Evolutionary conservation across 2,888 invertebrate species (phyloP), one percentile per base, ranked within the genome.

Genomic region (Diachrysia chrysitis): DNA sequence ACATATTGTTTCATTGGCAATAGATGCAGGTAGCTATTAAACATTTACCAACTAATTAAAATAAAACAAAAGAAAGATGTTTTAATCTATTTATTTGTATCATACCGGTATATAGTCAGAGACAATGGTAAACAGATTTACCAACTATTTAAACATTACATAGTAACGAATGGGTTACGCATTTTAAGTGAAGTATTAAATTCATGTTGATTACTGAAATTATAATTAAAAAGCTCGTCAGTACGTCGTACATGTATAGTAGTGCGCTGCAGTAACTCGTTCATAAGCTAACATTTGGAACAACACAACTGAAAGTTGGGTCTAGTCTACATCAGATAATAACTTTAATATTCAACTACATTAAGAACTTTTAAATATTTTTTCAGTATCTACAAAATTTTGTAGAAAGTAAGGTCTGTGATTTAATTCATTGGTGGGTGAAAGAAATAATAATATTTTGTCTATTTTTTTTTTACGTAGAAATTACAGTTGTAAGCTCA

Each of bases 11-110:
- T 69, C 60, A 72, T 63, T 75, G 77, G 77, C 79, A 80, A 71
- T 71, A 69, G 67, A 76, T 78, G 67, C 71, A 74, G 78, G 76
- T 77, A 83, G 66, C 57, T 29, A 67, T 65, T 68, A 63, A 76
- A 46, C 62, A 48, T 23, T 53, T 58, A 57, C 42, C 60, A 60
- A 78, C 68, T 32, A 56, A 78, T 75, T 60, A 66, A 63, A 68
- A 67, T 71, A 54, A 73, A 75, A 76, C 69, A 82, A 76, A 65
- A 62, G 32, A 61, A 48, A 14, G 66, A 79, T 67, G 69, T 85
- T 78, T 82, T 79, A 83, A 88, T 85, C 72, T 82, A 85, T 90
- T 91, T 90, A 91, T 89, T 91, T 78, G 85, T 88, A 89, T 88
- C 85, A 88, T 89, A 88, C 83, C 85, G 67, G 86, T 83, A 73